A percentile compares a stretch with the other conserved stretches of the same genome.
Conservation (phyloP, 2,797 vertebrate species). For the Nannoperca australis region DNA sequence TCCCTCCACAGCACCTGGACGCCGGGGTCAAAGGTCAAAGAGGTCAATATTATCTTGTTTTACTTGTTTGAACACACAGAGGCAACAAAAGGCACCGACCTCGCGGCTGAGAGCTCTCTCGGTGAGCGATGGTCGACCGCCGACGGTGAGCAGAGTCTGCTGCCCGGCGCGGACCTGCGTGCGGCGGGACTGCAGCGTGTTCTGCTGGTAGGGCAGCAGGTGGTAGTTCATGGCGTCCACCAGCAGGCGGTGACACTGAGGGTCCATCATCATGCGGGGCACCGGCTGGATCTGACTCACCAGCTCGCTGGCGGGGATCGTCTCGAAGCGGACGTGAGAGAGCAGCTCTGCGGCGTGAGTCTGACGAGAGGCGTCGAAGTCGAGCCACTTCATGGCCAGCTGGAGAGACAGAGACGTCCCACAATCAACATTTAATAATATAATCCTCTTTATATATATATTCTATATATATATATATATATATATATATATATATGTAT, state of each 20-base stretch:
- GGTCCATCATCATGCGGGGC: slow-evolving; percentile 89
- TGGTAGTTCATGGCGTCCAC: slow-evolving; percentile 94
- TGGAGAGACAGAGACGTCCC: slow-evolving; percentile 47
- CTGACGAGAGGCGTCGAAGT: slow-evolving; percentile 86
- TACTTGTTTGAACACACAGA: neutral
- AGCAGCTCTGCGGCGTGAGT: slow-evolving; percentile 85
- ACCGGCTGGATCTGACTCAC: slow-evolving; percentile 90
- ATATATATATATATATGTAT: too few relatives aligned
- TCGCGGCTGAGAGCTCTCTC: slow-evolving; percentile 90
- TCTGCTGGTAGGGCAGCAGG: slow-evolving; percentile 91
- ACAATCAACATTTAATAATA: neutral
- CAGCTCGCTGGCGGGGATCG: slow-evolving; percentile 89
- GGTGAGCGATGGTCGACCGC: slow-evolving; percentile 87
- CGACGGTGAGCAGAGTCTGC: slow-evolving; percentile 85
- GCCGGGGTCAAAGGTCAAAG: slow-evolving; percentile 48
- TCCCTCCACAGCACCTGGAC: slow-evolving; percentile 87
- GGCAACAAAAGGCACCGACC: slow-evolving; percentile 52
- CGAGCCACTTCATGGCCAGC: slow-evolving; percentile 89
- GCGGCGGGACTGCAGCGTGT: slow-evolving; percentile 87
- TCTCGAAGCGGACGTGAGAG: slow-evolving; percentile 87
- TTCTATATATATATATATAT: too few relatives aligned
- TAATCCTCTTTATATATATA: too few relatives aligned
- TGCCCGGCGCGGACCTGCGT: slow-evolving; percentile 87
- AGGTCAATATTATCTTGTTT: neutral
- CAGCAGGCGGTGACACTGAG: slow-evolving; percentile 89